A percentile compares a stretch with the other conserved stretches of the same genome.
These are phyloP conservation scores for Tetramorium alpestre DNA, from an alignment of 1,140 invertebrate genomes.

Conservation along the genomic window DNA sequence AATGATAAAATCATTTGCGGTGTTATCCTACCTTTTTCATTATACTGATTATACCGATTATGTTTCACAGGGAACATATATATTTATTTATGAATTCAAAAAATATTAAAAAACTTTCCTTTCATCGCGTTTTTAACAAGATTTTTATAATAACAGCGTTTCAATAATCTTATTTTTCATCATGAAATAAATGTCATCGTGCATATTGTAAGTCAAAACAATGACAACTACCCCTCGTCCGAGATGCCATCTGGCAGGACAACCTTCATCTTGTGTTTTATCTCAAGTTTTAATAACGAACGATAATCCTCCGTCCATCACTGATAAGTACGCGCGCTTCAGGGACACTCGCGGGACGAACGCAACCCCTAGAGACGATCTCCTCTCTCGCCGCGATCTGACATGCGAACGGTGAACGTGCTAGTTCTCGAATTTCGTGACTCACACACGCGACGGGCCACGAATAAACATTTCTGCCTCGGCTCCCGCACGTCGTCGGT, in stretches of 20 bases:
- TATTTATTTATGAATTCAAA: not conserved
- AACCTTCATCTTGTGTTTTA: slow-evolving; percentile 53
- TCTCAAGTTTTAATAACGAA: slow-evolving; percentile 35
- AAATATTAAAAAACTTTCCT: not conserved
- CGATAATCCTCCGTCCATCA: slow-evolving; percentile 50
- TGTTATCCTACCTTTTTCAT: no score
- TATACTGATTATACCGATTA: no score
- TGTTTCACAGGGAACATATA: not conserved
- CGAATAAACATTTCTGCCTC: slow-evolving; percentile 75
- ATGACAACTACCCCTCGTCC: not conserved
- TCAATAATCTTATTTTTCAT: not conserved
- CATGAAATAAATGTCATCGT: slow-evolving; percentile 18
- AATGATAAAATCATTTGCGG: not conserved
- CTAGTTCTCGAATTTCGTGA: slow-evolving; percentile 67
- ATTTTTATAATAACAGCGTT: not conserved
- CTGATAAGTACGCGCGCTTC: slow-evolving; percentile 13
- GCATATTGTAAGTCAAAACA: not conserved
- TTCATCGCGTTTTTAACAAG: not conserved
- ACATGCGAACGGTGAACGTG: not conserved
- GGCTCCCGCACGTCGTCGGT: slow-evolving; percentile 57
- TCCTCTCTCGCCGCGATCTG: not conserved
- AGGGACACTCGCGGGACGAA: not conserved
- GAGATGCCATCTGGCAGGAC: not conserved
- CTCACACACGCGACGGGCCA: slow-evolving; percentile 69
- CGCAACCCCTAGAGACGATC: not conserved